Conservation (phyloP, 1,140 invertebrate genomes). For the Akabosia matsudoensis region DNA sequence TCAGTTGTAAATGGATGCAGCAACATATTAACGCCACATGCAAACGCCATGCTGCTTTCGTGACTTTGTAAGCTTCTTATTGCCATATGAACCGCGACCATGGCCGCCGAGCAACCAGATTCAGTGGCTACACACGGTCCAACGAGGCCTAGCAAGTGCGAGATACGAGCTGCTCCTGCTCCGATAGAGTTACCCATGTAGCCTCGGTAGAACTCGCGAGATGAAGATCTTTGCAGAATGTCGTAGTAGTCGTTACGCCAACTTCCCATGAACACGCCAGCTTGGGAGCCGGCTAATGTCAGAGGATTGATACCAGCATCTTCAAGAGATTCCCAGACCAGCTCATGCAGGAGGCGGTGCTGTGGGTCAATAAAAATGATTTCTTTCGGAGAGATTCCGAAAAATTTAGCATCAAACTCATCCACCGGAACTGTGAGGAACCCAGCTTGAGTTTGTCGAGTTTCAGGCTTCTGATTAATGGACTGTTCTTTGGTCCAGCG, state of each 20-base stretch:
- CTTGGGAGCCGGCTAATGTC: constrained; percentile 4
- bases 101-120: neutral
- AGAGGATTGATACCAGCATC: constrained; percentile 50
- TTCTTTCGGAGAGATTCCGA: constrained; percentile 57
- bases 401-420: constrained; percentile 57
- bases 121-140: constrained; percentile 34
- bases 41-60: neutral
- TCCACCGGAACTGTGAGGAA: constrained; percentile 34
- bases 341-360: constrained; percentile 60
- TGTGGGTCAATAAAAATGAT: constrained; percentile 63
- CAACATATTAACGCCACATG: neutral
- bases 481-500: neutral
- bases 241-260: constrained; percentile 19
- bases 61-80: neutral
- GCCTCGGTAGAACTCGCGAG: constrained; percentile 12
- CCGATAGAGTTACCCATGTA: constrained; percentile 41
- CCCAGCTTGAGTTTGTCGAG: constrained; percentile 20
- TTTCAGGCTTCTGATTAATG: neutral
- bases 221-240: neutral
- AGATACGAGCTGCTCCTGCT: constrained; percentile 24
- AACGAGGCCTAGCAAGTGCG: constrained; percentile 30
- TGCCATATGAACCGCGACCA: neutral
- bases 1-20: neutral
- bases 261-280: constrained; percentile 31
- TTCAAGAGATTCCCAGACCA: constrained; percentile 61